Evolutionary conservation across 2,797 vertebrate genomes (phyloP).

Genomic region (Melopsittacus undulatus): DNA sequence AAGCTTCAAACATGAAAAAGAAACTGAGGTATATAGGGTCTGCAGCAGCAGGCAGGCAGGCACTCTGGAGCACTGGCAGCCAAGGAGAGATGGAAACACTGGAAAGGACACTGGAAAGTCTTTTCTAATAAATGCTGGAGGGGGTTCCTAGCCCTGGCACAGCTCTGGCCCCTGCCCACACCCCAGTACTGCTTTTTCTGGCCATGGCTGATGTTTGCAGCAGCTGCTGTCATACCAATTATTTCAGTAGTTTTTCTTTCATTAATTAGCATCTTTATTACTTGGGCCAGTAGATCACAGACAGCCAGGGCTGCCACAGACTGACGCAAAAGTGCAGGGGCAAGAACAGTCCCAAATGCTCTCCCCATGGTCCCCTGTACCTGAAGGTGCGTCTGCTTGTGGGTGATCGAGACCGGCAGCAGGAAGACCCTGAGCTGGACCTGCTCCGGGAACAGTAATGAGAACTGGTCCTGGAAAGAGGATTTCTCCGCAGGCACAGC

Average conservation of each 20-base stretch:
- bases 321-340: fast-evolving
- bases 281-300: background rate
- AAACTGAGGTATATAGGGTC: fast-evolving
- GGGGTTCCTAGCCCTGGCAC: background rate
- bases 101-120: background rate
- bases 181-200: background rate
- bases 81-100: background rate
- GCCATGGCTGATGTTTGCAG: background rate
- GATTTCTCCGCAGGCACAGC: conserved; percentile 75
- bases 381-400: conserved; percentile 85
- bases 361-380: conserved; percentile 49
- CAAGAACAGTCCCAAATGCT: background rate
- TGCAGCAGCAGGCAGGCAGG: background rate
- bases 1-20: background rate
- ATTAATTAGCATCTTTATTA: background rate
- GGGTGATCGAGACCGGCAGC: conserved; percentile 85
- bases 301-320: background rate
- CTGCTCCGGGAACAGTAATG: conserved; percentile 86
- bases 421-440: conserved; percentile 78
- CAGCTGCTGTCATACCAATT: background rate
- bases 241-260: background rate
- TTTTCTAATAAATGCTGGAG: background rate
- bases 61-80: background rate
- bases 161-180: fast-evolving
- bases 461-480: conserved; percentile 69